phyloP scores from a whole-genome alignment of 53 echinoderm and acorn worm genomes.

The Pentamera pediparva region DNA sequence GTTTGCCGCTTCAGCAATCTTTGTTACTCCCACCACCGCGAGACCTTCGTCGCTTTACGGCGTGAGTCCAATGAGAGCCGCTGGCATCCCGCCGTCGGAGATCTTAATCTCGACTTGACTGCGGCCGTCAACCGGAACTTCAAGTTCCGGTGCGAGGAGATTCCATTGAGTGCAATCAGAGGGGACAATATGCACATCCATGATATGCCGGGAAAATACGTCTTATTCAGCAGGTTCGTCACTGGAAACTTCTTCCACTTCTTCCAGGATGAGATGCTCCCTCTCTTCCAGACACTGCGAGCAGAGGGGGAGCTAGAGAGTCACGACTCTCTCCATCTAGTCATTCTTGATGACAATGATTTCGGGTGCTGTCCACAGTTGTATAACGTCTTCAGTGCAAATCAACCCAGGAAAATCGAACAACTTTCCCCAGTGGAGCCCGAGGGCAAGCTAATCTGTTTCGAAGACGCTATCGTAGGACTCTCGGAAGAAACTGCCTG shows the following conservation, averaged over 20 bases:
- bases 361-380: constrained; percentile 32
- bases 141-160: not conserved
- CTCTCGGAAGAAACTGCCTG: constrained; percentile 48
- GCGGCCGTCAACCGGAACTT: not conserved
- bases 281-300: constrained; percentile 50
- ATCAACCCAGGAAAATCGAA: constrained; percentile 36
- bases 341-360: constrained; percentile 47
- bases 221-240: constrained; percentile 55
- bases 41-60: not conserved
- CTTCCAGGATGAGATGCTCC: constrained; percentile 63
- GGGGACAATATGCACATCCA: not conserved
- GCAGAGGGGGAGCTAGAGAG: constrained; percentile 10
- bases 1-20: not conserved
- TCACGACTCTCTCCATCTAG: constrained; percentile 13
- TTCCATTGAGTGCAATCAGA: not conserved
- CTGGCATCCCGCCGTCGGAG: not conserved
- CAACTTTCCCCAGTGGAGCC: not conserved
- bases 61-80: not conserved
- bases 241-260: constrained; percentile 59
- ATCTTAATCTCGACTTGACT: not conserved
- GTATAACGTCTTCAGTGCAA: constrained; percentile 22
- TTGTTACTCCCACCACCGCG: not conserved
- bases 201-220: constrained; percentile 20
- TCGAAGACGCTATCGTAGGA: constrained; percentile 51
- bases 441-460: constrained; percentile 36